A percentile compares a stretch with the other conserved stretches of the same genome.
Evolutionary conservation across 2,888 invertebrate species (phyloP).

Genomic region (Idaea dimidiata): DNA sequence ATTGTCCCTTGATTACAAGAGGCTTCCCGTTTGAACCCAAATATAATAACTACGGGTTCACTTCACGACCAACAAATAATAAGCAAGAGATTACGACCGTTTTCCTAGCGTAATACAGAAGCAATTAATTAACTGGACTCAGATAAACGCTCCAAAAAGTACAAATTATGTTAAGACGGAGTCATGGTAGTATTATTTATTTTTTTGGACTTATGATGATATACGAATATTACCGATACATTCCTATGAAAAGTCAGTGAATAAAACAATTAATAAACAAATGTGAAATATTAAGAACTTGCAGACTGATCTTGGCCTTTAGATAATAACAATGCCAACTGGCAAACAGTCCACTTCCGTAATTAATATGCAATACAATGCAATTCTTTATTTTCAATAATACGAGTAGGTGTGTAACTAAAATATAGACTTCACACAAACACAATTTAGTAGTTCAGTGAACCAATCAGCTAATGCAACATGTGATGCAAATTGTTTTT

Average conservation of each 20-base stretch:
- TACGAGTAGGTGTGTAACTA: not conserved
- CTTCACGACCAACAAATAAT: slow-evolving; percentile 23
- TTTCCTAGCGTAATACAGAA: not conserved
- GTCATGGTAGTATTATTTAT: not conserved
- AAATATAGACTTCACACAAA: not conserved
- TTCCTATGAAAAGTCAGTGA: slow-evolving; percentile 6
- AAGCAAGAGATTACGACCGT: slow-evolving; percentile 6
- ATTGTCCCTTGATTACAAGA: slow-evolving; percentile 30
- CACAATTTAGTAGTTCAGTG: not conserved
- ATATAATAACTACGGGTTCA: slow-evolving; percentile 18
- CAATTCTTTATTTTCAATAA: not conserved
- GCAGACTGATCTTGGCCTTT: slow-evolving; percentile 23
- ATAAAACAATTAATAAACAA: slow-evolving; percentile 14
- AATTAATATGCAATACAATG: slow-evolving; percentile 6
- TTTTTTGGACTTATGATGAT: not conserved
- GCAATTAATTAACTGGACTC: not conserved
- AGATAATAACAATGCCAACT: slow-evolving; percentile 21
- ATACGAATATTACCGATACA: not conserved
- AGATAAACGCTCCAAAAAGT: slow-evolving; percentile 6
- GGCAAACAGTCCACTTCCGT: slow-evolving; percentile 25
- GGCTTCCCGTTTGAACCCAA: slow-evolving; percentile 26
- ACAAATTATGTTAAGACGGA: slow-evolving; percentile 3
- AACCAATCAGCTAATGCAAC: not conserved
- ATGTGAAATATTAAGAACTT: slow-evolving; percentile 21
- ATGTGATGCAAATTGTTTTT: not conserved